These are phyloP conservation scores for Hemibagrus wyckioides DNA, from an alignment of 2,113 vertebrate genomes.

Conservation along the genomic window DNA sequence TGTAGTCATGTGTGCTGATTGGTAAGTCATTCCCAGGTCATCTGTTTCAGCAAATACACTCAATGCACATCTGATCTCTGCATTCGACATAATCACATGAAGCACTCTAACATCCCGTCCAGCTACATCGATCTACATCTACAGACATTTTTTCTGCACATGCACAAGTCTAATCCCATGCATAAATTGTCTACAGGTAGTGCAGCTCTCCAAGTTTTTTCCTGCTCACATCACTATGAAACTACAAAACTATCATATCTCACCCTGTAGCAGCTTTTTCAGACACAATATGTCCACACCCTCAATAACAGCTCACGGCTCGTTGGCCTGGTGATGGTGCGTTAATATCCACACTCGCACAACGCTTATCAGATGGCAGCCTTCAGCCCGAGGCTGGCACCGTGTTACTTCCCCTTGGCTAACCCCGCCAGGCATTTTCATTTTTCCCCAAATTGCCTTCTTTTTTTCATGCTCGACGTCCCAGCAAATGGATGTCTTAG, in stretches of 20 bases:
- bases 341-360: constrained; percentile 88
- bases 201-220: neutral
- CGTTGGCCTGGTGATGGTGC: constrained; percentile 74
- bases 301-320: constrained; percentile 66
- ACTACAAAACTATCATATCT: constrained; percentile 48
- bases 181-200: constrained; percentile 1
- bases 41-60: neutral
- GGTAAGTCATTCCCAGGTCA: constrained; percentile 79
- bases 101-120: neutral
- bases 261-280: constrained; percentile 40
- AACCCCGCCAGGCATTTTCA: constrained; percentile 92
- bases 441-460: constrained; percentile 99
- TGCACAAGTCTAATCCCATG: neutral
- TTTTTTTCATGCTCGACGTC: constrained; percentile 99
- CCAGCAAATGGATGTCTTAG: constrained; percentile 99
- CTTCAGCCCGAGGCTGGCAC: constrained; percentile 86
- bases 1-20: constrained; percentile 98
- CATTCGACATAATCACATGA: too few species aligned
- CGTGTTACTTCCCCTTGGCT: constrained; percentile 90
- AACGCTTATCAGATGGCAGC: constrained; percentile 88
- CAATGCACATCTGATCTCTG: neutral
- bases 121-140: neutral
- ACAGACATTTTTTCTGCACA: neutral
- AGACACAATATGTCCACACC: constrained; percentile 53
- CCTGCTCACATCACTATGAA: constrained; percentile 13